These are phyloP conservation scores for Bradypodion pumilum DNA, from an alignment of 2,797 vertebrate species.

Conservation along the genomic window DNA sequence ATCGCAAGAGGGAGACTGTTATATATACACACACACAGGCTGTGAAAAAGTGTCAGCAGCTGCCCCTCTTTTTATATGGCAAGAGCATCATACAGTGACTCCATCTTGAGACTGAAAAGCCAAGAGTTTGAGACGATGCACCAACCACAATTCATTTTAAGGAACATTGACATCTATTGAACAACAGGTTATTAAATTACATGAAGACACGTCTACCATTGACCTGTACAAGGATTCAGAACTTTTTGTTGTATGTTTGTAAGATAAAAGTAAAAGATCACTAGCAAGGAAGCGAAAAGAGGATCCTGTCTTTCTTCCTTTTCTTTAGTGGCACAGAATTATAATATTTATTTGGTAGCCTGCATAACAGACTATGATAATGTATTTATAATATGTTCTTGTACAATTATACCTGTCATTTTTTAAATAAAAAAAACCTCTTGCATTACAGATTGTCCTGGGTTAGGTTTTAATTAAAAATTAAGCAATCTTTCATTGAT, in stretches of 20 bases:
- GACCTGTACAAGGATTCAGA: neutral
- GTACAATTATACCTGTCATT: neutral
- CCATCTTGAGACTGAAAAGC: constrained; percentile 20
- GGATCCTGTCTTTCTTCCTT: neutral
- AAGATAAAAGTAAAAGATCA: neutral
- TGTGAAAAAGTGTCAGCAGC: neutral
- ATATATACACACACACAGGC: neutral
- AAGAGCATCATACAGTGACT: neutral
- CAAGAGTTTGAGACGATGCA: neutral
- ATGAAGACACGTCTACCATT: neutral
- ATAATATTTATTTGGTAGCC: neutral
- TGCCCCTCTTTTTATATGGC: constrained; percentile 15
- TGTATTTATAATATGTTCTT: constrained; percentile 35
- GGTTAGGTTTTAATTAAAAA: neutral
- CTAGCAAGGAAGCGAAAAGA: neutral
- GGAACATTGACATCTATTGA: neutral
- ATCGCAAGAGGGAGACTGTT: neutral
- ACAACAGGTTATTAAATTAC: neutral
- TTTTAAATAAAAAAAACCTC: neutral
- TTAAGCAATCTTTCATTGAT: neutral
- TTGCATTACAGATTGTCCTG: rapidly evolving
- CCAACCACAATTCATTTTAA: constrained; percentile 28
- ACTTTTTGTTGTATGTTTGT: neutral
- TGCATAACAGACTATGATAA: neutral
- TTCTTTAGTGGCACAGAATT: neutral